Evolutionary conservation across 2,797 vertebrate genomes (phyloP), one percentile per base, ranked within the genome.

Genomic region (Botia kubotai): DNA sequence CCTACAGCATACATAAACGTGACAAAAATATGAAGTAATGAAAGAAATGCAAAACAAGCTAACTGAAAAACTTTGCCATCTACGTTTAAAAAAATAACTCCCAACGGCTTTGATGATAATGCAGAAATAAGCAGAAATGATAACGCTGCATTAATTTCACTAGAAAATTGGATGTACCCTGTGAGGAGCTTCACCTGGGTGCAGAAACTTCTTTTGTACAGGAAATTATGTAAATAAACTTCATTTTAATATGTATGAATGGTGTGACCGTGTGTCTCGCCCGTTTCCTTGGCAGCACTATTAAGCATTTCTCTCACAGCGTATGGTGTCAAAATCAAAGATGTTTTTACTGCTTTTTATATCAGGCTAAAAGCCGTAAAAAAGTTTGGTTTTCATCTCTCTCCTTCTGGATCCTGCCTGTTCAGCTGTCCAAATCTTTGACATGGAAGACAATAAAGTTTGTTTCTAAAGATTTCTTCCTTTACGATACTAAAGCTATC

Each of bases 221-320:
- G 36, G 55, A 65, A 79, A 79, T 79, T 65, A 79, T 72, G 57
- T 65, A 43, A 39, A 79, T 72, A 55, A 69, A 29, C 48, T 11
- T 43, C n/a, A 72, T 72, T 72, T 39, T 14, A 78, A 78, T 62
- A 70, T 70, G 55, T 50, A 70, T 70, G 48, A 76, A 76, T 1
- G 17, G 12, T 69, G 17, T 78, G 65, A 43, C 39, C 5, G 39
- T 43, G 39, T 43, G 46, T 26, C 21, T 69, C 6, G 1, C 2
- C 21, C 12, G 4, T 78, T 50, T 50, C n/a, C 13, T 48, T 70
- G 53, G 23, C 13, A 57, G 53, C 1, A 7, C 23, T 50, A 48
- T 68, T 69, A 77, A 68, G 36, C 50, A 55, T 53, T 55, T 65
- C 8, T 7, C 16, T 0, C 62, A 65, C 14, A 36, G 7, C 29